Percentiles rank a stretch among this genome's conserved stretches.
These are phyloP conservation scores for Psophia crepitans DNA, from an alignment of 2,113 vertebrate genomes.

Conservation along the genomic window DNA sequence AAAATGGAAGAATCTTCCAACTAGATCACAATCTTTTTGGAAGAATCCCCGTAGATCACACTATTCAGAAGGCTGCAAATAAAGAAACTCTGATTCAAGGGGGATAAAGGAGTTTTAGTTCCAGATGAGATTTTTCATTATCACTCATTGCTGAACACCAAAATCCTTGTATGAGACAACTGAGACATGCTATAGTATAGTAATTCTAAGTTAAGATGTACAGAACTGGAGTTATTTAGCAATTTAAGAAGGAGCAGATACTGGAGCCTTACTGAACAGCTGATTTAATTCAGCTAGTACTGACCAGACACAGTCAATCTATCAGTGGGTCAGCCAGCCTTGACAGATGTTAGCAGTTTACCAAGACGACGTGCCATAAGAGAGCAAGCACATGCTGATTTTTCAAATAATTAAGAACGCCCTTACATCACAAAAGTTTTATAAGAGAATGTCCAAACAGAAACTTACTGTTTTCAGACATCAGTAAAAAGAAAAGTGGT, in stretches of 20 bases:
- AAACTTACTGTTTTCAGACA: background rate
- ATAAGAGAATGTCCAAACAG: background rate
- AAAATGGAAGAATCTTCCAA: background rate
- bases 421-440: background rate
- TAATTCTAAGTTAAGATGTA: background rate
- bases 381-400: background rate
- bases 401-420: conserved; percentile 5
- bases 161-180: background rate
- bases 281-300: background rate
- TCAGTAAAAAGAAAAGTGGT: background rate
- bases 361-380: background rate
- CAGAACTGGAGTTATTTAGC: background rate
- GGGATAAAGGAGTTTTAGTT: background rate
- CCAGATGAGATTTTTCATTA: background rate
- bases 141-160: background rate
- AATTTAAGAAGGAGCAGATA: background rate
- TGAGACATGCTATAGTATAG: background rate
- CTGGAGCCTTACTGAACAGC: background rate
- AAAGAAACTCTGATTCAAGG: background rate
- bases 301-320: background rate
- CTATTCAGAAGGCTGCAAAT: background rate
- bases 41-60: background rate
- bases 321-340: background rate
- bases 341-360: conserved; percentile 4
- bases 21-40: background rate